A percentile compares a stretch with the other conserved stretches of the same genome.
Conservation (phyloP, 1,140 invertebrate genomes). For the Rhopalosiphum padi region DNA sequence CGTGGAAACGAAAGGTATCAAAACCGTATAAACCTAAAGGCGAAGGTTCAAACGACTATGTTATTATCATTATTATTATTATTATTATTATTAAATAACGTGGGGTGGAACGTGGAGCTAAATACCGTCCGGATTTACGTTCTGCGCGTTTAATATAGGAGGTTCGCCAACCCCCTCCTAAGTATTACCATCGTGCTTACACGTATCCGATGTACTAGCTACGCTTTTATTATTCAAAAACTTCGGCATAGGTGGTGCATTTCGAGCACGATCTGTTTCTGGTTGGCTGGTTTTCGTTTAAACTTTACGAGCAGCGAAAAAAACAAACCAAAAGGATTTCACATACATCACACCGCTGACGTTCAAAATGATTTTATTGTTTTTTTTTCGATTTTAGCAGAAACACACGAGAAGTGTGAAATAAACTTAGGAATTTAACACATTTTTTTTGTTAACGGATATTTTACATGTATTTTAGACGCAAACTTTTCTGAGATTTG, state of each 20-base stretch:
- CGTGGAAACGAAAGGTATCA: neutral
- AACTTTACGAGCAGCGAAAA: neutral
- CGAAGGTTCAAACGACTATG: neutral
- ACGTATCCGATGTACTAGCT: neutral
- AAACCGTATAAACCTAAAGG: neutral
- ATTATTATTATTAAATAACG: neutral
- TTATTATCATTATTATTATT: neutral
- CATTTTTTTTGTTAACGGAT: neutral
- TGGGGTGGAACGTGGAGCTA: neutral
- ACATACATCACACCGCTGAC: neutral
- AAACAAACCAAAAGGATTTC: slow-evolving; percentile 5
- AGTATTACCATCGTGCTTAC: neutral
- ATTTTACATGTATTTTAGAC: neutral
- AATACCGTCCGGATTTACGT: neutral
- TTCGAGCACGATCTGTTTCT: neutral
- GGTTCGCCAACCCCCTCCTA: neutral
- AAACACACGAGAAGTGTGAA: neutral
- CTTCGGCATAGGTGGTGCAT: neutral
- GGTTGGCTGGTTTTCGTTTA: neutral
- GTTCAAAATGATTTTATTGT: no score
- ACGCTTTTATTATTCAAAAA: neutral
- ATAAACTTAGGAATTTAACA: neutral
- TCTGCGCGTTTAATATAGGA: neutral
- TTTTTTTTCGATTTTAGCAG: neutral
- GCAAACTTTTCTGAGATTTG: neutral